Base-by-base conservation (phyloP, 2,888 invertebrate genomes). In the Galerucella nymphaeae region DNA sequence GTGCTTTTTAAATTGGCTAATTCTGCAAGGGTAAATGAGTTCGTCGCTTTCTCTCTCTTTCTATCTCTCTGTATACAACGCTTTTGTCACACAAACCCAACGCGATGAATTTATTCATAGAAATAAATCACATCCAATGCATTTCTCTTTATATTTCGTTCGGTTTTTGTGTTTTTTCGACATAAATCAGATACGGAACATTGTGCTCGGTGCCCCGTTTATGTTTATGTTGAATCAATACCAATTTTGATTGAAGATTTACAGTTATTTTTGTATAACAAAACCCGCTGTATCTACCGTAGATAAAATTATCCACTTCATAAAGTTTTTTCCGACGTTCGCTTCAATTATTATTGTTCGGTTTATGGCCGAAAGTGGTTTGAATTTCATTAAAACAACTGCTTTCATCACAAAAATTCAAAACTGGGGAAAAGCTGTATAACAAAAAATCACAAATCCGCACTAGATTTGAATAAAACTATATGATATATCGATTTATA, bases 1-100 rank as follows among this genome's bases (percentile, higher is more conserved):
- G 80, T 78, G 78, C 75, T 79, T 76, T 78, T 80, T 78, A 77
- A 78, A 78, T 78, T 78, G 77, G 75, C 72, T 66, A 67, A 65
- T 75, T 65, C 55, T 66, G 73, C 75, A 74, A 68, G 76, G 75
- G 77, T 77, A 76, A 75, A 75, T 75, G 76, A 75, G 72, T 71
- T 57, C 63, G 63, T 41, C 42, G 57, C 42, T 30, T 8, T 30
- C 30, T 30, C 30, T 30, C 30, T 30, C 5, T 30, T 8, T 30
- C 30, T 8, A 5, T 30, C 30, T 8, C 30, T 45, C 55, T 55
- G 58, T 20, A 63, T 70, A 70, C 72, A 70, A 45, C 48, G 48
- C 66, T 72, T 61, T 72, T 69, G 69, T 70, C 75, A 69, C 75
- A 69, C 72, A 68, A 69, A 63, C 70, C 69, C 58, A 59, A 53